A percentile compares a stretch with the other conserved stretches of the same genome.
Evolutionary conservation across 1,140 invertebrate species (phyloP).

Genomic region (Epicauta chinensis): DNA sequence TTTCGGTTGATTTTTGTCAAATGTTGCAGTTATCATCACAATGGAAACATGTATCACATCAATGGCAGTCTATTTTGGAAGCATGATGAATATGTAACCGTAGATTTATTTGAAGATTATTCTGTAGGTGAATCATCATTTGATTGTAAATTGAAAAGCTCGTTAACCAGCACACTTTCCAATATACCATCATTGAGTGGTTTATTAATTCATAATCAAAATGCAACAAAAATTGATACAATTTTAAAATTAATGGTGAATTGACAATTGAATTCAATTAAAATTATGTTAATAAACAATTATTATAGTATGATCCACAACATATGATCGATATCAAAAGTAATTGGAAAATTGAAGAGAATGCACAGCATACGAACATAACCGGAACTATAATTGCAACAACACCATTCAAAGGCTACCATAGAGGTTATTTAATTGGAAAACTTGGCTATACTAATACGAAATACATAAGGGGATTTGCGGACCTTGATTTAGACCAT

Average conservation of each 20-base stretch:
- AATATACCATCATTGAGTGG: conserved; percentile 50
- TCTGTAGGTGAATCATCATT: conserved; percentile 35
- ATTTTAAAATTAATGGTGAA: conserved; percentile 44
- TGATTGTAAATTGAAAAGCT: conserved; percentile 46
- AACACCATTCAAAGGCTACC: conserved; percentile 57
- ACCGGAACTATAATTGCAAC: conserved; percentile 50
- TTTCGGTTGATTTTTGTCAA: conserved; percentile 11
- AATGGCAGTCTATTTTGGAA: conserved; percentile 51
- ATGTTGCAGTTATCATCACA: conserved; percentile 42
- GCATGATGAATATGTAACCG: conserved; percentile 47
- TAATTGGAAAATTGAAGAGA: conserved; percentile 48
- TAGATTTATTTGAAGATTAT: conserved; percentile 48
- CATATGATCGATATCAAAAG: conserved; percentile 51
- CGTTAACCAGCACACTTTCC: conserved; percentile 52
- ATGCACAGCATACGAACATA: conserved; percentile 45
- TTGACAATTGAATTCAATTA: no score
- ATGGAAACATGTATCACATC: conserved; percentile 35
- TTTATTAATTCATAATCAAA: conserved; percentile 50
- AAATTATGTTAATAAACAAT: neutral
- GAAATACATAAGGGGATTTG: conserved; percentile 54
- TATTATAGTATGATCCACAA: conserved; percentile 45
- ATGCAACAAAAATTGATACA: conserved; percentile 45
- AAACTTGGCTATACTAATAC: conserved; percentile 54
- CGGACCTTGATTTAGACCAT: conserved; percentile 60
- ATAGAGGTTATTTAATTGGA: conserved; percentile 56